A percentile compares a stretch with the other conserved stretches of the same genome.
Conservation (phyloP, 2,888 invertebrate genomes). For the Drosophila merina region DNA sequence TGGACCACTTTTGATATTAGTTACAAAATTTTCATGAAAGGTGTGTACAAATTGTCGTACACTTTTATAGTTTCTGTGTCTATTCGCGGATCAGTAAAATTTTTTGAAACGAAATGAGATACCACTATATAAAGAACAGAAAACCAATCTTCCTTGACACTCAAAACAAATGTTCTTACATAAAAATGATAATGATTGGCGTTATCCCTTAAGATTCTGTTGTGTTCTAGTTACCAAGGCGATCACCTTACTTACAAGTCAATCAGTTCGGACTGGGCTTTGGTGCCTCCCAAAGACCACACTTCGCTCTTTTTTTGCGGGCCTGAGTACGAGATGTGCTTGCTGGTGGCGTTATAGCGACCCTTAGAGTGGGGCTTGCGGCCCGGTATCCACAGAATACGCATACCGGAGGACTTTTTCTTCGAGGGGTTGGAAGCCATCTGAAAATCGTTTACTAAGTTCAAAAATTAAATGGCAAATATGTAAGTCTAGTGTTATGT, state of each 20-base stretch:
- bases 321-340: slow-evolving; percentile 68
- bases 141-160: too few species aligned
- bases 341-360: slow-evolving; percentile 78
- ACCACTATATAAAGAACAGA: neutral
- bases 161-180: too few species aligned
- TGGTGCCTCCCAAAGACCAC: slow-evolving; percentile 83
- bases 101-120: neutral
- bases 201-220: neutral
- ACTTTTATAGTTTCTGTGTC: too few species aligned
- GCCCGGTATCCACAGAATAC: slow-evolving; percentile 83
- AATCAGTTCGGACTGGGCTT: slow-evolving; percentile 76
- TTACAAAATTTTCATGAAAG: too few species aligned
- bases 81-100: too few species aligned
- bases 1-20: too few species aligned
- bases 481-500: neutral
- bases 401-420: slow-evolving; percentile 80
- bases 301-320: slow-evolving; percentile 81
- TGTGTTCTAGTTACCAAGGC: neutral
- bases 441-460: slow-evolving; percentile 59
- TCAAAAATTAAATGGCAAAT: slow-evolving; percentile 12
- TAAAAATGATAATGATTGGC: neutral
- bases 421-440: slow-evolving; percentile 77
- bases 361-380: slow-evolving; percentile 82
- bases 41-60: too few species aligned
- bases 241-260: slow-evolving; percentile 76